These are phyloP conservation scores for Rhinophrynus dorsalis DNA, from an alignment of 2,797 vertebrate genomes.

Conservation along the genomic window DNA sequence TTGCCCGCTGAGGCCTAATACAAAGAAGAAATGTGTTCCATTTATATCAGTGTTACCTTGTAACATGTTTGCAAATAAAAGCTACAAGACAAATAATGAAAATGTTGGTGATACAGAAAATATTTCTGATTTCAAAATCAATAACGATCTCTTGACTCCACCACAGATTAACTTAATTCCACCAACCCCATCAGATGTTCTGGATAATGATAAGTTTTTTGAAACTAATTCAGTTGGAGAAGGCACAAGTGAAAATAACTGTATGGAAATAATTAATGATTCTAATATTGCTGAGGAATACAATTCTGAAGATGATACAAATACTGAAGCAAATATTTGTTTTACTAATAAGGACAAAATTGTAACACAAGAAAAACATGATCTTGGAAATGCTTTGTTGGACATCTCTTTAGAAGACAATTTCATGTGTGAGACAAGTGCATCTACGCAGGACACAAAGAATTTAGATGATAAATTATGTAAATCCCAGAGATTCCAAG, in stretches of 20 bases:
- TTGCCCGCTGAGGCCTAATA: conserved; percentile 47
- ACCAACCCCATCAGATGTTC: conserved; percentile 63
- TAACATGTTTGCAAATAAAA: conserved; percentile 32
- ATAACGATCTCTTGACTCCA: conserved; percentile 50
- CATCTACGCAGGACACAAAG: background rate
- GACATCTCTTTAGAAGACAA: background rate
- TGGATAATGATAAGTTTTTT: conserved; percentile 55
- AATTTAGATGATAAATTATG: background rate
- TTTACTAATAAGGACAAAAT: background rate
- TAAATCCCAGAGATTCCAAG: background rate
- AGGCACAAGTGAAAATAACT: conserved; percentile 49
- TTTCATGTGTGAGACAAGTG: background rate
- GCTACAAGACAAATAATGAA: background rate
- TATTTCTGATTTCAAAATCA: conserved; percentile 7
- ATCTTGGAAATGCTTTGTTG: background rate
- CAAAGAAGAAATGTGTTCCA: conserved; percentile 60
- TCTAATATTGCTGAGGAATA: conserved; percentile 47
- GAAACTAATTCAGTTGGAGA: conserved; percentile 59
- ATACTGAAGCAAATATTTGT: background rate
- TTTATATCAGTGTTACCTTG: conserved; percentile 64
- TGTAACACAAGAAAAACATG: background rate
- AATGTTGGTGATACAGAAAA: conserved; percentile 29
- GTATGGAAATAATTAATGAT: conserved; percentile 1
- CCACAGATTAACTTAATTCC: conserved; percentile 58
- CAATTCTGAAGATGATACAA: conserved; percentile 10